Evolutionary conservation across 2,888 invertebrate species (phyloP).

Genomic region (Ceraclea dissimilis): DNA sequence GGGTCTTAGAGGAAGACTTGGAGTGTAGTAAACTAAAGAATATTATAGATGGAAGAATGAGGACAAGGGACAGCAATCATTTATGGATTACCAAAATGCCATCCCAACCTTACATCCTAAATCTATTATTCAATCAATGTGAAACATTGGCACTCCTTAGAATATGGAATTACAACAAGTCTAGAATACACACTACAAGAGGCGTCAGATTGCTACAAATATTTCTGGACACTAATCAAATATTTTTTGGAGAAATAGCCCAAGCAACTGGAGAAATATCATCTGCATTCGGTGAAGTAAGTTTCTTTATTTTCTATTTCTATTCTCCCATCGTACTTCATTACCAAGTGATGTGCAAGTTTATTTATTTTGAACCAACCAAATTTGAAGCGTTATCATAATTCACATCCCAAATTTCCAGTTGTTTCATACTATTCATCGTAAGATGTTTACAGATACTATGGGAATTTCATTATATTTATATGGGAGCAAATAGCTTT

Average conservation of each 20-base stretch:
- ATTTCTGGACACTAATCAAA: constrained; percentile 55
- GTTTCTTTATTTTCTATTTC: constrained; percentile 29
- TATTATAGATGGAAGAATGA: constrained; percentile 61
- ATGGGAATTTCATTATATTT: too few species aligned
- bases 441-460: too few species aligned
- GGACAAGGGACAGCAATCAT: constrained; percentile 70
- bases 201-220: constrained; percentile 68
- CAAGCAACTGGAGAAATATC: constrained; percentile 67
- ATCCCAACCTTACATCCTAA: constrained; percentile 51
- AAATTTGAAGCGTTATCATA: too few species aligned
- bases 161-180: constrained; percentile 85
- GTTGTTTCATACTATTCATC: too few species aligned
- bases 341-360: too few species aligned
- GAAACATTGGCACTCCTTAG: constrained; percentile 55
- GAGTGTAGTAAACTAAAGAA: constrained; percentile 56
- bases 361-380: too few species aligned
- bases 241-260: constrained; percentile 78
- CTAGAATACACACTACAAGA: constrained; percentile 72
- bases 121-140: constrained; percentile 49
- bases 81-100: constrained; percentile 67
- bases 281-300: constrained; percentile 63
- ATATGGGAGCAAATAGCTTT: too few species aligned
- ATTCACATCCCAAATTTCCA: too few species aligned
- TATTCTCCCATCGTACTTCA: neutral
- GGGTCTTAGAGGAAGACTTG: constrained; percentile 41